These are phyloP conservation scores for Episyrphus balteatus DNA, from an alignment of 1,140 invertebrate genomes.

Conservation along the genomic window DNA sequence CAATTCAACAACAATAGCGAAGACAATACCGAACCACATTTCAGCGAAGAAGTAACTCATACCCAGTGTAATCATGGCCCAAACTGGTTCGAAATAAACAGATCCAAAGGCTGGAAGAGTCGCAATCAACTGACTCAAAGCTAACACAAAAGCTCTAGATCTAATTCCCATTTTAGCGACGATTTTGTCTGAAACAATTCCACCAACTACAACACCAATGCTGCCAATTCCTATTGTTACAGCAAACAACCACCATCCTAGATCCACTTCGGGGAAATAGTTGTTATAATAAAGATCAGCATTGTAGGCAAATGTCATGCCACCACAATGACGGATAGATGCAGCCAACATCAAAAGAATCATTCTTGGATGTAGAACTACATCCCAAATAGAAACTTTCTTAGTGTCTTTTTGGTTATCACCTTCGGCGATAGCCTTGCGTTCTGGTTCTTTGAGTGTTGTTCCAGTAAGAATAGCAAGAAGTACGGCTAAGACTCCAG, in stretches of 20 bases:
- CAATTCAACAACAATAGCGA: constrained; percentile 79
- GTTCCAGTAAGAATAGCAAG: constrained; percentile 60
- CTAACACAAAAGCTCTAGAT: constrained; percentile 72
- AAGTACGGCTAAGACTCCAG: constrained; percentile 68
- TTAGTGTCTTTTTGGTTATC: constrained; percentile 34
- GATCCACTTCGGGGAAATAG: constrained; percentile 76
- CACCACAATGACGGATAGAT: constrained; percentile 81
- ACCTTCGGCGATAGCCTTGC: constrained; percentile 60
- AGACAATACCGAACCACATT: constrained; percentile 88
- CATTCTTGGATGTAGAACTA: constrained; percentile 64
- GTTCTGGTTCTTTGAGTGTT: constrained; percentile 65
- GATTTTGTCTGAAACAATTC: constrained; percentile 78
- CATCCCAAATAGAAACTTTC: constrained; percentile 55
- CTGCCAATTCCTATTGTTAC: constrained; percentile 77
- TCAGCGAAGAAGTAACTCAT: constrained; percentile 81
- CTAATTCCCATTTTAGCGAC: constrained; percentile 77
- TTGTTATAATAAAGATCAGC: constrained; percentile 77
- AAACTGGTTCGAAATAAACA: constrained; percentile 68
- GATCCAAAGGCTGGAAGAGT: constrained; percentile 84
- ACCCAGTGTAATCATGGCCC: constrained; percentile 75
- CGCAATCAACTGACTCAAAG: constrained; percentile 72
- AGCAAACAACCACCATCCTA: constrained; percentile 77
- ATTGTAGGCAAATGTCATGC: constrained; percentile 83
- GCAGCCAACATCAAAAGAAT: constrained; percentile 74
- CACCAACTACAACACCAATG: constrained; percentile 80